phyloP scores from a whole-genome alignment of 2,113 vertebrate genomes.

The Puma concolor region DNA sequence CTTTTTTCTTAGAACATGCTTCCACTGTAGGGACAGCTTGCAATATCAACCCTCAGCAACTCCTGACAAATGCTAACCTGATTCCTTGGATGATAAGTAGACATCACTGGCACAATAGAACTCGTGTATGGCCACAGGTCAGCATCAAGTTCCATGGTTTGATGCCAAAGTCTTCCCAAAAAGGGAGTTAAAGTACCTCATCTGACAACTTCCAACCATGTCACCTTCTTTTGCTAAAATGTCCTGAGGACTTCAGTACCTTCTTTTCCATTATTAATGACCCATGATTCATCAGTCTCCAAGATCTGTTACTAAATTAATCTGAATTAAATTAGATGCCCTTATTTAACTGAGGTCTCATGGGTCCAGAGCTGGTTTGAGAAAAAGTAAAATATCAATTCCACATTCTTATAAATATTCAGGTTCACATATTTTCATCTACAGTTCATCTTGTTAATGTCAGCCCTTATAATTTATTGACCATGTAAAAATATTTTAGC shows the following conservation, averaged over 20 bases:
- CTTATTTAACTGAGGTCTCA: constrained; percentile 40
- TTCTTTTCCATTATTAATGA: constrained; percentile 43
- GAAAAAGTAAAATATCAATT: constrained; percentile 60
- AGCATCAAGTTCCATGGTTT: neutral
- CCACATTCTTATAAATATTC: constrained; percentile 71
- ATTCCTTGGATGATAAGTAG: neutral
- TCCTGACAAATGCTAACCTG: neutral
- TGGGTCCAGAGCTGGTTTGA: constrained; percentile 32
- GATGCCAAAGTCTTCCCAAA: neutral
- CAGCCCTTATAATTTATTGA: constrained; percentile 75
- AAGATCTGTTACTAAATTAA: constrained; percentile 57
- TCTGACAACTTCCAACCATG: neutral
- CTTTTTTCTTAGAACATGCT: neutral
- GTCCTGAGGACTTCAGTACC: neutral
- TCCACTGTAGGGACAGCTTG: neutral
- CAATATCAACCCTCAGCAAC: neutral
- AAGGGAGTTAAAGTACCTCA: neutral
- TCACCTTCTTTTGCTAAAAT: constrained; percentile 58
- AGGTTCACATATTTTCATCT: constrained; percentile 59
- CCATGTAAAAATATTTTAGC: constrained; percentile 76
- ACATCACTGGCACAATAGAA: neutral
- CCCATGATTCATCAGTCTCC: neutral
- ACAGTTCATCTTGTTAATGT: constrained; percentile 74
- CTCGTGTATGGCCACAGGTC: neutral
- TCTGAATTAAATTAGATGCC: constrained; percentile 49